phyloP scores from a whole-genome alignment of 1,140 invertebrate genomes.

The Drosophila melanogaster region DNA sequence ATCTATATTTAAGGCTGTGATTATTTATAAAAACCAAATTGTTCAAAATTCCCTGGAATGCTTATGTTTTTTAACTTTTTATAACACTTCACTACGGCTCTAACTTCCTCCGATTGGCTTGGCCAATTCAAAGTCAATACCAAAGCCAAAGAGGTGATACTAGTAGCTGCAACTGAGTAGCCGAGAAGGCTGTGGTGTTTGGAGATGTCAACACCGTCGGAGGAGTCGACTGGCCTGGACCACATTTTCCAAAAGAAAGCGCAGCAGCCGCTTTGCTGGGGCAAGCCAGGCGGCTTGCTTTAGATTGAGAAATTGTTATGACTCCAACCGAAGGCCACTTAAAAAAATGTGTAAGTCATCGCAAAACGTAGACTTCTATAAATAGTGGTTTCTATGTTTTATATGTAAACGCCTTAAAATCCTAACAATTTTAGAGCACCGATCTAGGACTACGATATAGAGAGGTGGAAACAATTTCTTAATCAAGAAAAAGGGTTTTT shows the following conservation, averaged over 20 bases:
- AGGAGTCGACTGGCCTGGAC: conserved; percentile 65
- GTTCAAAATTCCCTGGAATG: too few relatives aligned
- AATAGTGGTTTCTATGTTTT: too few relatives aligned
- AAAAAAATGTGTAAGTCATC: neutral
- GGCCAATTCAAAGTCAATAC: conserved; percentile 70
- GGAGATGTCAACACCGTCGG: conserved; percentile 63
- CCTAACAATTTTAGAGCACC: too few relatives aligned
- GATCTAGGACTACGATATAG: too few relatives aligned
- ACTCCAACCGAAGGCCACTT: conserved; percentile 42
- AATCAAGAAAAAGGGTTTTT: too few relatives aligned
- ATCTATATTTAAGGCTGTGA: too few relatives aligned
- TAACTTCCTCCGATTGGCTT: conserved; percentile 21
- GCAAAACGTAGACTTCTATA: too few relatives aligned
- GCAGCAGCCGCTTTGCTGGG: conserved; percentile 25
- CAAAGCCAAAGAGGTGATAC: conserved; percentile 37
- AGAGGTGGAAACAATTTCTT: neutral
- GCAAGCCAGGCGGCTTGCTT: conserved; percentile 22
- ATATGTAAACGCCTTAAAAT: too few relatives aligned
- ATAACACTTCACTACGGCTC: neutral
- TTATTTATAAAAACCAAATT: too few relatives aligned
- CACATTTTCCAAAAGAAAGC: conserved; percentile 83
- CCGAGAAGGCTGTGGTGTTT: conserved; percentile 27
- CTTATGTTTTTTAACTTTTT: too few relatives aligned
- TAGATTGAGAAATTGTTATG: conserved; percentile 69
- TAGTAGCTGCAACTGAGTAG: conserved; percentile 15